phyloP scores from a whole-genome alignment of 2,888 invertebrate species.

The Argynnis bischoffii region DNA sequence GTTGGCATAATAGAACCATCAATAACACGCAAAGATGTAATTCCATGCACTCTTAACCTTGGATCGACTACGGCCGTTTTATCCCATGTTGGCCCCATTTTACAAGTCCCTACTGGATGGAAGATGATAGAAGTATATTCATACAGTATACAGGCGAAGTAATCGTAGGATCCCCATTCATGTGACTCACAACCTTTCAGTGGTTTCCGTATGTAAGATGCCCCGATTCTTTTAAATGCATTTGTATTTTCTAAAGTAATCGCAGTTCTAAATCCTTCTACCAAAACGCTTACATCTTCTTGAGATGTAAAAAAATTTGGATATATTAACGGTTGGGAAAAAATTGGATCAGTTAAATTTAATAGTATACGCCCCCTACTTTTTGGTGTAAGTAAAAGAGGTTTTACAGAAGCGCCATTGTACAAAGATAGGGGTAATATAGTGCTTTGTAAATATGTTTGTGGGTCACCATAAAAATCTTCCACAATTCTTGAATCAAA shows the following conservation, averaged over 20 bases:
- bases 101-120: constrained; percentile 87
- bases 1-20: constrained; percentile 86
- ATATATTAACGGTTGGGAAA: constrained; percentile 87
- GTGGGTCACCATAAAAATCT: constrained; percentile 83
- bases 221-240: constrained; percentile 81
- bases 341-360: constrained; percentile 86
- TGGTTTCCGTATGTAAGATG: constrained; percentile 80
- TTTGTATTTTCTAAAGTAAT: constrained; percentile 83
- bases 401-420: constrained; percentile 82
- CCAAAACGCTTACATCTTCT: constrained; percentile 83
- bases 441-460: constrained; percentile 67
- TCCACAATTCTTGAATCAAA: constrained; percentile 82
- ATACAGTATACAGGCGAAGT: constrained; percentile 84
- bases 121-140: constrained; percentile 87
- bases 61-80: constrained; percentile 85
- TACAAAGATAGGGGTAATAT: constrained; percentile 84
- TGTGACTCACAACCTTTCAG: constrained; percentile 81
- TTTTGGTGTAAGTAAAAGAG: constrained; percentile 84
- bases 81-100: constrained; percentile 86
- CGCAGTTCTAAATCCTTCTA: constrained; percentile 83
- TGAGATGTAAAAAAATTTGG: constrained; percentile 86
- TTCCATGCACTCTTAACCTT: constrained; percentile 83
- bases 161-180: constrained; percentile 83
- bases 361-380: constrained; percentile 85
- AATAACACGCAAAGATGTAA: constrained; percentile 84